A percentile compares a stretch with the other conserved stretches of the same genome.
These are phyloP conservation scores for Polymixis flavicincta DNA, from an alignment of 2,888 invertebrate species.

Conservation along the genomic window DNA sequence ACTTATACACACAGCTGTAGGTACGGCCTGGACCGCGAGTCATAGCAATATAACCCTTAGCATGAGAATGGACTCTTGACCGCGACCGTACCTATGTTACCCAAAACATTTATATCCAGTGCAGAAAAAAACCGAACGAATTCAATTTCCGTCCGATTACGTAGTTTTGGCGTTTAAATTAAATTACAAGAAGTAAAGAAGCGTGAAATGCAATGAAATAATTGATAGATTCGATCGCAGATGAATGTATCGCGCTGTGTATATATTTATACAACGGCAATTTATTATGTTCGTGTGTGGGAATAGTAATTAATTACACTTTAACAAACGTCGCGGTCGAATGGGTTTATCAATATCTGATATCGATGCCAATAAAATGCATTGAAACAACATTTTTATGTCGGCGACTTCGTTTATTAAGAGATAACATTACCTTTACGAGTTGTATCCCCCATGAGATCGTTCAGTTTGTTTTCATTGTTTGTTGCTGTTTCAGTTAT, in stretches of 20 bases:
- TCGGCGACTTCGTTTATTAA: slow-evolving; percentile 87
- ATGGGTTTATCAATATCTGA: slow-evolving; percentile 81
- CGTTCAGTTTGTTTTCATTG: slow-evolving; percentile 87
- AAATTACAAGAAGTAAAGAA: slow-evolving; percentile 46
- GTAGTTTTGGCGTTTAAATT: slow-evolving; percentile 22
- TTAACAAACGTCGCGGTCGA: slow-evolving; percentile 74
- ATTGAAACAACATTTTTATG: slow-evolving; percentile 86
- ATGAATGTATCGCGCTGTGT: slow-evolving; percentile 5
- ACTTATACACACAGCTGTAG: too few species aligned
- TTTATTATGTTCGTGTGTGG: slow-evolving; percentile 51
- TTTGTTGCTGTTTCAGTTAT: slow-evolving; percentile 89
- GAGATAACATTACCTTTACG: slow-evolving; percentile 90
- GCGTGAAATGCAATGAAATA: slow-evolving; percentile 50
- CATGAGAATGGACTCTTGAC: too few species aligned
- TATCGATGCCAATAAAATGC: slow-evolving; percentile 81
- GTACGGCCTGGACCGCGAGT: too few species aligned
- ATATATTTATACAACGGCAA: slow-evolving; percentile 36
- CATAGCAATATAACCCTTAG: too few species aligned
- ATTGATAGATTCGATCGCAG: slow-evolving; percentile 28
- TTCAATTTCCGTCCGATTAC: not conserved
- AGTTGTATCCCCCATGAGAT: slow-evolving; percentile 81
- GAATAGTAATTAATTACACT: slow-evolving; percentile 69
- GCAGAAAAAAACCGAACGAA: not conserved
- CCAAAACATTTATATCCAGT: not conserved
- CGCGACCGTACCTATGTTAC: too few species aligned